Percentiles rank a stretch among this genome's conserved stretches.
Conservation (phyloP, 2,113 vertebrate species). For the Zeus faber region DNA sequence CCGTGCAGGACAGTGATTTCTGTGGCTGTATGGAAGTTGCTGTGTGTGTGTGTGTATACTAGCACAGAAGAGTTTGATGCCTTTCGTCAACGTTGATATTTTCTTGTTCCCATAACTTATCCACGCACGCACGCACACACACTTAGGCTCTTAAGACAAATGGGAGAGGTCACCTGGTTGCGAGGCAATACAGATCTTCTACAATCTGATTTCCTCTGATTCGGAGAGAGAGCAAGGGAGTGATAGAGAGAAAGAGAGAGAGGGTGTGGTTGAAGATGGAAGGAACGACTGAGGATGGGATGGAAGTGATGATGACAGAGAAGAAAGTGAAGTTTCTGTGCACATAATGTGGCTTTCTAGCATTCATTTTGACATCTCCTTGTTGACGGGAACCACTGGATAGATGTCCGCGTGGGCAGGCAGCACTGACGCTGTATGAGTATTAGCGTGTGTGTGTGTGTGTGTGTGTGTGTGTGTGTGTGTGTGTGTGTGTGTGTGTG, state of each 20-base stretch:
- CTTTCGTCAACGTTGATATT: slow-evolving; percentile 1
- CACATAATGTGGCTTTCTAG: no score
- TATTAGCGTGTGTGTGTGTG: neutral
- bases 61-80: no score
- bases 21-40: neutral
- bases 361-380: no score
- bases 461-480: no score
- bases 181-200: slow-evolving; percentile 55
- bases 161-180: slow-evolving; percentile 63
- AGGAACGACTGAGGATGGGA: neutral
- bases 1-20: neutral
- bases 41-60: no score
- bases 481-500: no score
- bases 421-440: no score
- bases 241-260: no score
- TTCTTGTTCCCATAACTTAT: slow-evolving; percentile 15
- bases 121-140: slow-evolving; percentile 11
- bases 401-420: no score
- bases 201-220: slow-evolving; percentile 16
- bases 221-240: no score
- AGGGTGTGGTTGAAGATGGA: no score
- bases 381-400: no score
- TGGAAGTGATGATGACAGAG: neutral
- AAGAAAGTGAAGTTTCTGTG: slow-evolving; percentile 1
- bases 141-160: slow-evolving; percentile 20